Evolutionary conservation across 1,140 invertebrate species (phyloP), one percentile per base, ranked within the genome.

Genomic region (Brachystomella parvula): DNA sequence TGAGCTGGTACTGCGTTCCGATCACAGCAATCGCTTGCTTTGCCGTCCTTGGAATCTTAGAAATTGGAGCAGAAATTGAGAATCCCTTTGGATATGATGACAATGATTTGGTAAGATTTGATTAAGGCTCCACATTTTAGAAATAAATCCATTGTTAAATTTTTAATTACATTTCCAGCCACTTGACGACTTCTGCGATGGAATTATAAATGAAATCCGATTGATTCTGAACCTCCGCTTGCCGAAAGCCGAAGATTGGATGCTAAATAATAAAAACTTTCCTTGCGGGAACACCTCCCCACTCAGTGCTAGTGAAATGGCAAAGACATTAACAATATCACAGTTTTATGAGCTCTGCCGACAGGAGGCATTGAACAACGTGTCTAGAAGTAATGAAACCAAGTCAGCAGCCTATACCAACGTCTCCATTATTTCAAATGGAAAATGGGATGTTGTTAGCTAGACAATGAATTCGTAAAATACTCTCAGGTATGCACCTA

Each of bases 101-200:
- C 61, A 67, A 67, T 49, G 66, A 67, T 30, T 63, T 67, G 61
- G 66, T 67, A 58, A 57, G 61, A n/a, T n/a, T n/a, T n/a, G n/a
- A n/a, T n/a, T n/a, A n/a, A n/a, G n/a, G n/a, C n/a, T n/a, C n/a
- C n/a, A n/a, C 35, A 39, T 19, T 19, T 39, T 39, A 39, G 19
- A 9, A 19, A 39, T 6, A 19, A 6, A 39, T 9, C 19, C 19
- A 19, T 39, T 39, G 35, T 19, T 39, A 9, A 9, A 39, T 39
- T 39, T 39, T 39, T 19, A 39, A 9, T 9, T 9, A 19, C 35
- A 39, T 39, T 39, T 39, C 6, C 35, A 39, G 35, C 35, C 35
- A 39, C 19, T 39, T 6, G 35, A 39, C 35, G 35, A 6, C 19
- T 39, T 39, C 35, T 39, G 35, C 19, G 19, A 39, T 9, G 35